Conservation (phyloP, 1,140 invertebrate species). For the Myzus persicae region DNA sequence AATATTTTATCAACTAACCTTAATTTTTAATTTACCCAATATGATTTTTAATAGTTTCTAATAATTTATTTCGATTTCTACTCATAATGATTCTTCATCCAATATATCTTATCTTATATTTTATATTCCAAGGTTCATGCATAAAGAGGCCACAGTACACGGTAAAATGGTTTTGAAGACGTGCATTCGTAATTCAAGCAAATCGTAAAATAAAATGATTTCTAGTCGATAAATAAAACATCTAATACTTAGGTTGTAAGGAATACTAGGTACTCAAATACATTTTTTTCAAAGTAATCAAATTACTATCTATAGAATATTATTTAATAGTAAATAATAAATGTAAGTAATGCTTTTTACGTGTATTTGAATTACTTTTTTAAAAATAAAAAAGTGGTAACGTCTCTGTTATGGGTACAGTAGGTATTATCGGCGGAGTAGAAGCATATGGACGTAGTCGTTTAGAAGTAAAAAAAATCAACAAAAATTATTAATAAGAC, state of each 20-base stretch:
- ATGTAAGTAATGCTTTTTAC: not conserved
- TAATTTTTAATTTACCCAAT: not conserved
- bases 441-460: too few relatives aligned
- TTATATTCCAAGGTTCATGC: constrained; percentile 3
- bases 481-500: too few relatives aligned
- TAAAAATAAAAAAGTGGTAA: not conserved
- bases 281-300: not conserved
- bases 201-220: constrained; percentile 28
- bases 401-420: too few relatives aligned
- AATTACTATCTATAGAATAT: too few relatives aligned
- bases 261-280: not conserved
- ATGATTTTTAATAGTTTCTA: not conserved
- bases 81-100: not conserved
- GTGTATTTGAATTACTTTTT: not conserved
- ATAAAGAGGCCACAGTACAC: constrained; percentile 6
- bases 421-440: too few relatives aligned
- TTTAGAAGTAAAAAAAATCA: too few relatives aligned
- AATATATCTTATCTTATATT: not conserved
- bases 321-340: too few relatives aligned
- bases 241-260: not conserved
- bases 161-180: constrained; percentile 2
- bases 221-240: not conserved
- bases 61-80: constrained; percentile 8
- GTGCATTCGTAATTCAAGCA: not conserved
- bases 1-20: not conserved